phyloP scores from a whole-genome alignment of 1,140 invertebrate genomes.

The Pseudomyrmex cubaensis region DNA sequence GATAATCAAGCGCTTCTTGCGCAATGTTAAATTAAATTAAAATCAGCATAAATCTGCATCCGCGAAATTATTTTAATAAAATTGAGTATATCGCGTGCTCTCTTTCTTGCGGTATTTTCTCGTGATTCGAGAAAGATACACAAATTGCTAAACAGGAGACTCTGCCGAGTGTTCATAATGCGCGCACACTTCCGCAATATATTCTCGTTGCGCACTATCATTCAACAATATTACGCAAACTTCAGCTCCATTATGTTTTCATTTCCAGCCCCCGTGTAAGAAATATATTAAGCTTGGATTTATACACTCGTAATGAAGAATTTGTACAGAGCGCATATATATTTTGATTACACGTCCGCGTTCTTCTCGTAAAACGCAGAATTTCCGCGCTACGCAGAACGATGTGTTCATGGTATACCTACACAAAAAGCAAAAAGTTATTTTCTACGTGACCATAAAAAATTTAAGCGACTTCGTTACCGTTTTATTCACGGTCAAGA shows the following conservation, averaged over 20 bases:
- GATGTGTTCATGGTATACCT: not conserved
- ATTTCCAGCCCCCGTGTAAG: not conserved
- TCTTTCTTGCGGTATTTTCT: not conserved
- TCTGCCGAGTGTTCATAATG: not conserved
- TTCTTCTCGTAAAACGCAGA: not conserved
- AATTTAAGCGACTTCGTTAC: constrained; percentile 19
- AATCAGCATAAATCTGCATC: not conserved
- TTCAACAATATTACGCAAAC: constrained; percentile 23
- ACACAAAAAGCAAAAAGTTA: not conserved
- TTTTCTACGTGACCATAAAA: constrained; percentile 9
- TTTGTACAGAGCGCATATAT: not conserved
- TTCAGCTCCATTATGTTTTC: constrained; percentile 4
- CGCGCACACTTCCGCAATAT: not conserved
- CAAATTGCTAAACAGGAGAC: not conserved
- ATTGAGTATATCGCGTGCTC: not conserved
- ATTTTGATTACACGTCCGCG: constrained; percentile 30
- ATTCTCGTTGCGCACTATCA: constrained; percentile 4
- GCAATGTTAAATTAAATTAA: not conserved
- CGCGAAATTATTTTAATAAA: not conserved
- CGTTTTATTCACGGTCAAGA: not conserved
- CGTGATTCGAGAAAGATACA: not conserved
- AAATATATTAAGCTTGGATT: not conserved
- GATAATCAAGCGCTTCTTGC: not conserved
- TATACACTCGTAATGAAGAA: not conserved
- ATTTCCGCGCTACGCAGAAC: not conserved